A percentile compares a stretch with the other conserved stretches of the same genome.
phyloP scores from a whole-genome alignment of 2,113 vertebrate species.

The Oryctolagus cuniculus region DNA sequence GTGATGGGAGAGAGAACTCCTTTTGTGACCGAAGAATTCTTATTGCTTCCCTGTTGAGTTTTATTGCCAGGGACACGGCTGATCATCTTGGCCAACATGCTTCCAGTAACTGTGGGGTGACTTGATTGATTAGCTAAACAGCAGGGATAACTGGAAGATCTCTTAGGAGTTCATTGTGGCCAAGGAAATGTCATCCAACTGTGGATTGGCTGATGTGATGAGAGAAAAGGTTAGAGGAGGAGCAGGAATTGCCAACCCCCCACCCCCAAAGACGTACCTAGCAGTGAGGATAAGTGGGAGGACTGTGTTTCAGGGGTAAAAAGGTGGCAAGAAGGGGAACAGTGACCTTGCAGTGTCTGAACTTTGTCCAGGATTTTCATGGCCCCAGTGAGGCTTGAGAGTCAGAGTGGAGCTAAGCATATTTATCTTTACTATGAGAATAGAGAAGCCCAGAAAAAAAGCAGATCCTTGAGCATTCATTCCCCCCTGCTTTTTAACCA shows the following conservation, averaged over 20 bases:
- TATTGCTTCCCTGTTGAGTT: slow-evolving; percentile 74
- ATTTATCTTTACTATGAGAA: slow-evolving; percentile 58
- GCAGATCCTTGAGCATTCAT: slow-evolving; percentile 53
- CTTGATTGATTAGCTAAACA: slow-evolving; percentile 73
- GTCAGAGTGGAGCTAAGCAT: neutral
- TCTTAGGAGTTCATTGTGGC: slow-evolving; percentile 77
- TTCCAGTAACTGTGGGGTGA: slow-evolving; percentile 73
- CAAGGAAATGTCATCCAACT: slow-evolving; percentile 62
- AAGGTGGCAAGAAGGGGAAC: neutral
- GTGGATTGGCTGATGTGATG: neutral
- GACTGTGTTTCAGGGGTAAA: neutral
- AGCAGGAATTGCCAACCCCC: neutral
- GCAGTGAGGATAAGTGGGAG: neutral
- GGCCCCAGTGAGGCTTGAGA: neutral
- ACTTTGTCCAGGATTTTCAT: slow-evolving; percentile 24
- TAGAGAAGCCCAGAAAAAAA: slow-evolving; percentile 58
- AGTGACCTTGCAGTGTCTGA: neutral
- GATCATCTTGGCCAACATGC: slow-evolving; percentile 63
- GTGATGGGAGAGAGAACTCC: slow-evolving; percentile 14
- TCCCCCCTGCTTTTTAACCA: slow-evolving; percentile 59
- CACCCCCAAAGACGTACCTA: neutral
- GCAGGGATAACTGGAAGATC: slow-evolving; percentile 71
- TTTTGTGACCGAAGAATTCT: slow-evolving; percentile 78
- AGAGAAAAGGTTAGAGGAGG: neutral
- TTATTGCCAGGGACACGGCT: slow-evolving; percentile 64